Conservation (phyloP, 2,888 invertebrate species). For the Cyclophora albipunctata region DNA sequence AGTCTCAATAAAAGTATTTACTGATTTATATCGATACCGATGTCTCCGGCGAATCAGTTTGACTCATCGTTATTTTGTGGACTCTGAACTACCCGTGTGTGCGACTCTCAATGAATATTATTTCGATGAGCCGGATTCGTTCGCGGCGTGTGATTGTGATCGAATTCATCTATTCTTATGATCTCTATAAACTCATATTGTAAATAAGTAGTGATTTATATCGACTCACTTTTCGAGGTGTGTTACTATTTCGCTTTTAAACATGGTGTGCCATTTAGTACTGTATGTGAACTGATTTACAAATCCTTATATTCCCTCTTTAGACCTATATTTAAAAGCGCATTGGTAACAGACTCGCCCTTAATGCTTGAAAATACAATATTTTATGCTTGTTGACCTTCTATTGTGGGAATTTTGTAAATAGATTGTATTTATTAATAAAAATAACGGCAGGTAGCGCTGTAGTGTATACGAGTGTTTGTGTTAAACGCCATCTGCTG, state of each 20-base stretch:
- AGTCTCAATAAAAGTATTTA: conserved; percentile 20
- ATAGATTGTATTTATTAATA: conserved; percentile 20
- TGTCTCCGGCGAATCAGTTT: conserved; percentile 5
- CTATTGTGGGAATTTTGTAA: conserved; percentile 20
- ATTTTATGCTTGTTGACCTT: conserved; percentile 18
- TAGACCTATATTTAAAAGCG: background rate
- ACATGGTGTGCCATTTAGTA: background rate
- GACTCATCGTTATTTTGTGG: conserved; percentile 12
- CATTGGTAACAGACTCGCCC: background rate
- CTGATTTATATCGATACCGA: conserved; percentile 20
- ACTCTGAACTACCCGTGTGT: background rate
- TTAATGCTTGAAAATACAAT: conserved; percentile 15
- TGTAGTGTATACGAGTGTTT: conserved; percentile 25
- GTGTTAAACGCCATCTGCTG: conserved; percentile 24
- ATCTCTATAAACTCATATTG: conserved; percentile 15
- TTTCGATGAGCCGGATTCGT: conserved; percentile 7
- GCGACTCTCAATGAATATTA: background rate
- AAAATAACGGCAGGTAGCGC: conserved; percentile 22
- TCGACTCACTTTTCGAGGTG: conserved; percentile 6
- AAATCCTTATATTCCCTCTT: too few species aligned
- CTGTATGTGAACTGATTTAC: too few species aligned
- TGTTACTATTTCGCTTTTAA: conserved; percentile 11
- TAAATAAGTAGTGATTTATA: conserved; percentile 16
- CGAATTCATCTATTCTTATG: conserved; percentile 19
- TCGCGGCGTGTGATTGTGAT: conserved; percentile 6